Percentiles rank a stretch among this genome's conserved stretches.
phyloP scores from a whole-genome alignment of 2,113 vertebrate species.

The Synodontis membranacea region DNA sequence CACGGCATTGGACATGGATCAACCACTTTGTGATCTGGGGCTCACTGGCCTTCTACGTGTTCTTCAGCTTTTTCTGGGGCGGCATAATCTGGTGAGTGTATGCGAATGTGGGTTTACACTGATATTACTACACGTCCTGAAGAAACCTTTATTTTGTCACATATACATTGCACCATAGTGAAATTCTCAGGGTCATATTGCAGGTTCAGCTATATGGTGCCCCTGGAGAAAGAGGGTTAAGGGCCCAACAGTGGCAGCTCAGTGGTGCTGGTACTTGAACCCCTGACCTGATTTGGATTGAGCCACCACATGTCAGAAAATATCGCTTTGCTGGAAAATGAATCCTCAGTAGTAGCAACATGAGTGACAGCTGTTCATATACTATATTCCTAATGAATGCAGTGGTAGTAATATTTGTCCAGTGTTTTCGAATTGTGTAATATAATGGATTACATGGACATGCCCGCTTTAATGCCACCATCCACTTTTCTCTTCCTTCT shows the following conservation, averaged over 20 bases:
- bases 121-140: too few relatives aligned
- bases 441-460: not conserved
- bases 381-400: not conserved
- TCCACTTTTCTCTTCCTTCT: not conserved
- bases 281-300: too few relatives aligned
- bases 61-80: conserved; percentile 99
- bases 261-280: too few relatives aligned
- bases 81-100: conserved; percentile 91
- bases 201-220: too few relatives aligned
- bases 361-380: not conserved
- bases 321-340: not conserved
- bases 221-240: too few relatives aligned
- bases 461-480: not conserved
- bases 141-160: too few relatives aligned
- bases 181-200: too few relatives aligned
- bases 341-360: not conserved
- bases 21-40: conserved; percentile 99
- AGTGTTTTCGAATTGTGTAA: not conserved
- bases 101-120: too few relatives aligned
- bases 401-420: not conserved
- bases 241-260: too few relatives aligned
- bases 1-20: conserved; percentile 96
- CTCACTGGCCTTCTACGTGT: conserved; percentile 92
- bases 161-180: too few relatives aligned
- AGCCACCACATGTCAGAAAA: too few relatives aligned